Conservation (phyloP, 2,888 invertebrate genomes). For the Zaprionus obscuricornis region DNA sequence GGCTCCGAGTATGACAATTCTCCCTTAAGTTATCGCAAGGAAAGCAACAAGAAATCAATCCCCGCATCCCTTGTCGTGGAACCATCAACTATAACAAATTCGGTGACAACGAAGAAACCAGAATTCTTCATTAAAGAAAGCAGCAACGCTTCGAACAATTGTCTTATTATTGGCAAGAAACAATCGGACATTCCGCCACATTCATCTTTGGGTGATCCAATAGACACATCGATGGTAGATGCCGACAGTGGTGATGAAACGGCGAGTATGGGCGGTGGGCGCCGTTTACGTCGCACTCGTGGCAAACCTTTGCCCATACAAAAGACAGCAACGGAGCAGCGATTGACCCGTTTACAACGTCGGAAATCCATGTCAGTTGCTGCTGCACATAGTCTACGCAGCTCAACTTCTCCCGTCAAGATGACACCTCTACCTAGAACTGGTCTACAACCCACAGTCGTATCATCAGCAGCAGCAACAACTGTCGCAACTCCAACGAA, state of each 20-base stretch:
- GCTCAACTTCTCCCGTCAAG: slow-evolving; percentile 59
- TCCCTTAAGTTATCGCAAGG: too few species aligned
- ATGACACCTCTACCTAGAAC: slow-evolving; percentile 55
- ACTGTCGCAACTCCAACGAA: background rate
- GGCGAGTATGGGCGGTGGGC: slow-evolving; percentile 27
- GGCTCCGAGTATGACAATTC: too few species aligned
- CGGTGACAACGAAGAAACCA: background rate
- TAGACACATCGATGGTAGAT: slow-evolving; percentile 21
- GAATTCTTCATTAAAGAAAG: slow-evolving; percentile 63
- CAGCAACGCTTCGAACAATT: slow-evolving; percentile 23
- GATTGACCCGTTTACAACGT: slow-evolving; percentile 61
- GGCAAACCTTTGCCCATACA: slow-evolving; percentile 33
- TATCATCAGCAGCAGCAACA: background rate
- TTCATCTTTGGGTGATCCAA: too few species aligned
- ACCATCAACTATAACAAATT: background rate
- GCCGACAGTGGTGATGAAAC: slow-evolving; percentile 37
- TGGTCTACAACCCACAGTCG: background rate
- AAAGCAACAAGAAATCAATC: background rate
- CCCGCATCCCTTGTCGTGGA: too few species aligned
- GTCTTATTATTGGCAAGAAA: slow-evolving; percentile 57
- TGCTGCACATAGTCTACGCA: slow-evolving; percentile 26
- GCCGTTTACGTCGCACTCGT: slow-evolving; percentile 39
- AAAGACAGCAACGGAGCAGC: slow-evolving; percentile 35
- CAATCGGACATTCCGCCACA: too few species aligned
- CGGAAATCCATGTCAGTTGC: slow-evolving; percentile 52